Conservation (phyloP, 2,888 invertebrate species). For the Aphidoletes aphidimyza region DNA sequence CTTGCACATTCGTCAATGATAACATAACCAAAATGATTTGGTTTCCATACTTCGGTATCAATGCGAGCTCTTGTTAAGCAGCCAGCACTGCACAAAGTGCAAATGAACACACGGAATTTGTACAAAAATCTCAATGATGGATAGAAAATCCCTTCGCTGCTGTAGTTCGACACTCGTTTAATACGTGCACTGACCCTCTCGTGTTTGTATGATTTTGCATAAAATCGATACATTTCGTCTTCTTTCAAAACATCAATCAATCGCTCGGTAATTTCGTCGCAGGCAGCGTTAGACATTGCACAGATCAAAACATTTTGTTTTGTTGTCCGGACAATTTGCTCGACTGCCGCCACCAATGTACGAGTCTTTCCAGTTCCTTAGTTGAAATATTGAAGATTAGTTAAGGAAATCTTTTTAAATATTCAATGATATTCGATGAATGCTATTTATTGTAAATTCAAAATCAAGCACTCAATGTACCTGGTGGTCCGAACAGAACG, state of each 20-base stretch:
- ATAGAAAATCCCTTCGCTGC: conserved; percentile 63
- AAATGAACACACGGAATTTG: conserved; percentile 72
- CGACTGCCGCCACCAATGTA: conserved; percentile 76
- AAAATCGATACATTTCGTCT: conserved; percentile 67
- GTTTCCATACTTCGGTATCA: background rate
- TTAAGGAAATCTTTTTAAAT: conserved; percentile 63
- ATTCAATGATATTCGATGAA: no score
- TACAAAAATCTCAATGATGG: conserved; percentile 67
- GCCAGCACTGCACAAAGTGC: conserved; percentile 72
- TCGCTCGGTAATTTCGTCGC: conserved; percentile 73
- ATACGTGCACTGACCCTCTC: conserved; percentile 63
- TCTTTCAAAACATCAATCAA: conserved; percentile 63
- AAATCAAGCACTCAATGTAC: no score
- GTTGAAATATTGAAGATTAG: conserved; percentile 59
- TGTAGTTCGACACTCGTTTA: conserved; percentile 66
- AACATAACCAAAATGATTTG: conserved; percentile 71
- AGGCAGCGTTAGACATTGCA: conserved; percentile 78
- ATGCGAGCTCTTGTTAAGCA: conserved; percentile 59
- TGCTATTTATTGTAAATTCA: no score
- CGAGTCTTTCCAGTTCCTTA: conserved; percentile 77
- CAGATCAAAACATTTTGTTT: conserved; percentile 71
- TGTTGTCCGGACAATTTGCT: conserved; percentile 69
- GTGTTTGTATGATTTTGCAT: conserved; percentile 64
- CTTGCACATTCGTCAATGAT: conserved; percentile 84
- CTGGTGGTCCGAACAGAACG: conserved; percentile 84